Base-by-base conservation (phyloP, 2,113 vertebrate species). In the Calyptomena viridis region DNA sequence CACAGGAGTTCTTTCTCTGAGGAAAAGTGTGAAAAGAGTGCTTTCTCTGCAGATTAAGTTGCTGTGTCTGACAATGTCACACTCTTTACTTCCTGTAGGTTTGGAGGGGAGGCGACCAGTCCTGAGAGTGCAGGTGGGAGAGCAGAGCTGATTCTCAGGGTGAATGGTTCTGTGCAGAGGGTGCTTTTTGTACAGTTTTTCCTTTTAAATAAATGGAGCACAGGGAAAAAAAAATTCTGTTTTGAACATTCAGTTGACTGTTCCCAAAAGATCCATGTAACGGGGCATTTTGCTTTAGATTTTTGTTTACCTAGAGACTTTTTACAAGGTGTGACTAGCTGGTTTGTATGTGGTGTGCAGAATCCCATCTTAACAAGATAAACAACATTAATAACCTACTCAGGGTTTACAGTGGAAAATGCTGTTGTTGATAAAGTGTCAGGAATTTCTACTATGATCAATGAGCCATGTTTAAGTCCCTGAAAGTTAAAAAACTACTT, bases 391-490 rank as follows among this genome's bases (percentile, higher is more conserved):
- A 95, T 96, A 95, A 92, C 16, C 55, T 67, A 16, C 53, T 96
- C 58, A 58, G 88, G 27, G 83, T 96, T 94, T 96, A 87, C 77
- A 50, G 50, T 83, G 93, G 91, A 94, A 90, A 96, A 92, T 59
- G 33, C 84, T 96, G 68, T 14, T 94, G 62, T 94, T 96, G 96
- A 63, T 93, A 49, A 96, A 55, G 71, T 97, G 89, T 94, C 94
- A 96, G 58, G 46, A n/a, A 19, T 94, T 96, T 96, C 35, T 59
- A 76, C 67, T 83, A 59, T 93, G 96, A 97, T 96, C 95, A 96
- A 97, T 97, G 92, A 94, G 62, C 84, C 83, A 76, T 40, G 55
- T 95, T 97, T 87, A 92, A 84, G 78, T 93, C 95, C 84, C 52
- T 95, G 94, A 84, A 96, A 96, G 89, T 85, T 83, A 76, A 88